Percentiles rank a stretch among this genome's conserved stretches.
Conservation (phyloP, 2,113 vertebrate species). For the Oncorhynchus mykiss region DNA sequence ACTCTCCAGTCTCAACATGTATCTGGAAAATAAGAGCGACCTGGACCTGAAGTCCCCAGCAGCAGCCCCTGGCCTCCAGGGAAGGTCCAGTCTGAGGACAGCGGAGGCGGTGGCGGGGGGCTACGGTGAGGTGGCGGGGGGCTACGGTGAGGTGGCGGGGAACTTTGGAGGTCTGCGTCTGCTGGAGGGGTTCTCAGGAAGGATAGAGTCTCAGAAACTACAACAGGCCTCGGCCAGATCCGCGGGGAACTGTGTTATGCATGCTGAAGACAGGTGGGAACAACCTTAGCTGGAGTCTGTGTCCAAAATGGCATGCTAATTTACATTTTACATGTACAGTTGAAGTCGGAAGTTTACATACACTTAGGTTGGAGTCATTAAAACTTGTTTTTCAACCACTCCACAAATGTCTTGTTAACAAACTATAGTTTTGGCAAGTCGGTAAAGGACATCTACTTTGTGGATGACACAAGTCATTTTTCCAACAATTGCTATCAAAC, state of each 20-base stretch:
- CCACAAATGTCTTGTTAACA: too few relatives aligned
- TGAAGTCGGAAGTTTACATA: too few relatives aligned
- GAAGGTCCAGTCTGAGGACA: slow-evolving; percentile 56
- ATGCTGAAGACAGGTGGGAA: slow-evolving; percentile 66
- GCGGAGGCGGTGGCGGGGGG: slow-evolving; percentile 64
- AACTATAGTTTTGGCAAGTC: too few relatives aligned
- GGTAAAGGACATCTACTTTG: too few relatives aligned
- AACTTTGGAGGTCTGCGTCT: slow-evolving; percentile 79
- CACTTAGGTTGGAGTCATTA: too few relatives aligned
- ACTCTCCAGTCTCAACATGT: slow-evolving; percentile 67
- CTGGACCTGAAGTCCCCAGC: slow-evolving; percentile 79
- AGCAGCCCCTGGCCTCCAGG: slow-evolving; percentile 55
- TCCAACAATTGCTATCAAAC: too few relatives aligned
- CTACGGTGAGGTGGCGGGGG: slow-evolving; percentile 40
- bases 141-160: slow-evolving; percentile 42
- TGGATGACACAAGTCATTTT: too few relatives aligned
- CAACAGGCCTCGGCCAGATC: slow-evolving; percentile 67
- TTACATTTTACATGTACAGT: too few relatives aligned
- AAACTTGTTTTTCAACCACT: too few relatives aligned
- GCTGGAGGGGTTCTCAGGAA: slow-evolving; percentile 77
- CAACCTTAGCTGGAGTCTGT: neutral
- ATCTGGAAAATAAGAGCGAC: slow-evolving; percentile 82
- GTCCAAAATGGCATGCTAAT: too few relatives aligned
- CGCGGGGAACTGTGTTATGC: slow-evolving; percentile 67
- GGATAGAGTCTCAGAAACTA: slow-evolving; percentile 71